A percentile compares a stretch with the other conserved stretches of the same genome.
Evolutionary conservation across 2,888 invertebrate species (phyloP).

Genomic region (Macaria notata): DNA sequence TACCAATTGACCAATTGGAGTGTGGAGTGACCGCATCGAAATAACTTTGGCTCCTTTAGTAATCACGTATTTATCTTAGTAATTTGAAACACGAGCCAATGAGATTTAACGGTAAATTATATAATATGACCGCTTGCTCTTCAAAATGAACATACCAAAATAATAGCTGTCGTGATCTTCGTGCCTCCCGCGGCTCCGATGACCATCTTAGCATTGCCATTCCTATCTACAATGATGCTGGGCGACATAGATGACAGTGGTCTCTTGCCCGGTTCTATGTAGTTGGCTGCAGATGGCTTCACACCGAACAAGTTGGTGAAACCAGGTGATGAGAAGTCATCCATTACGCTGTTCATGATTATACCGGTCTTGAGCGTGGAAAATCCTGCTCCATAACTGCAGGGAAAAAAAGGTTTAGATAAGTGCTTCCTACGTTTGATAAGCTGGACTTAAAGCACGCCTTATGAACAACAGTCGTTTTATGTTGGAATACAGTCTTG

Average conservation of each 20-base stretch:
- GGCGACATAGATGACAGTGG: slow-evolving; percentile 95
- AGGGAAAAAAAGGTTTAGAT: too few species aligned
- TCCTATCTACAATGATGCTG: slow-evolving; percentile 86
- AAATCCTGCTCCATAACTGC: slow-evolving; percentile 92
- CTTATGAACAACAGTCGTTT: too few species aligned
- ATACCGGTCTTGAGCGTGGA: slow-evolving; percentile 92
- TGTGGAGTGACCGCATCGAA: too few species aligned
- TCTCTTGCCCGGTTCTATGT: slow-evolving; percentile 89
- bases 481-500: too few species aligned
- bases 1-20: too few species aligned
- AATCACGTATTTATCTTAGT: too few species aligned
- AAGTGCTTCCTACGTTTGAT: too few species aligned
- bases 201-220: slow-evolving; percentile 86
- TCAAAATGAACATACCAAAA: slow-evolving; percentile 83
- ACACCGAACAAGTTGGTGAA: slow-evolving; percentile 86
- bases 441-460: too few species aligned
- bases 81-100: too few species aligned
- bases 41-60: too few species aligned
- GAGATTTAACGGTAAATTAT: too few species aligned
- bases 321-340: slow-evolving; percentile 94
- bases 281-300: slow-evolving; percentile 91
- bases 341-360: slow-evolving; percentile 97
- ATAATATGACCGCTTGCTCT: too few species aligned
- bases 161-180: slow-evolving; percentile 89
- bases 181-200: slow-evolving; percentile 93